Percentiles rank a stretch among this genome's conserved stretches.
These are phyloP conservation scores for Caenorhabditis drosophilae DNA, from an alignment of 2,888 invertebrate genomes.

Conservation along the genomic window DNA sequence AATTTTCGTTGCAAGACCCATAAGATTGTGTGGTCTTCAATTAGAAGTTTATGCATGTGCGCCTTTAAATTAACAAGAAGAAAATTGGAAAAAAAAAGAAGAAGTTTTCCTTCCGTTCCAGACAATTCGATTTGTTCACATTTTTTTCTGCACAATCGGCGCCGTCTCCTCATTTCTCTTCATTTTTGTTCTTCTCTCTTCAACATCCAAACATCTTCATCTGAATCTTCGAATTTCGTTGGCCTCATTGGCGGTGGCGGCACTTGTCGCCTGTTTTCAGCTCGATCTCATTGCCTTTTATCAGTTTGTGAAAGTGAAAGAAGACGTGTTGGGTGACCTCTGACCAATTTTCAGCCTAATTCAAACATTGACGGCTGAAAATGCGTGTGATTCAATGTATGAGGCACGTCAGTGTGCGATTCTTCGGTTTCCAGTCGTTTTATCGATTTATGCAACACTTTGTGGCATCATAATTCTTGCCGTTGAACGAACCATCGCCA, in stretches of 20 bases:
- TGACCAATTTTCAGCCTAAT: constrained; percentile 21
- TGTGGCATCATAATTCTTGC: constrained; percentile 48
- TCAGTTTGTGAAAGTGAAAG: constrained; percentile 29
- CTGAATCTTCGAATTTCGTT: constrained; percentile 49
- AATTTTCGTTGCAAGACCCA: too few relatives aligned
- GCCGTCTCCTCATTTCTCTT: constrained; percentile 42
- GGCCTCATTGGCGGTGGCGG: constrained; percentile 41
- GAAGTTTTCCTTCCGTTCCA: constrained; percentile 24
- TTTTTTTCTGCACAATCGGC: constrained; percentile 42
- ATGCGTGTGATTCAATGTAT: constrained; percentile 37
- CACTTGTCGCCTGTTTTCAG: constrained; percentile 46
- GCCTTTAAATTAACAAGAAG: too few relatives aligned
- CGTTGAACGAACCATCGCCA: constrained; percentile 49
- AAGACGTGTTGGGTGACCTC: neutral
- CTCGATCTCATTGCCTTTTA: constrained; percentile 44
- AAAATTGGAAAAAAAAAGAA: too few relatives aligned
- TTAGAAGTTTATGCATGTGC: too few relatives aligned
- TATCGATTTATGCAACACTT: constrained; percentile 50
- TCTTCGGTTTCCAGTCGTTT: constrained; percentile 42
- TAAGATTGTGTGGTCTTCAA: too few relatives aligned
- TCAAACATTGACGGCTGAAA: constrained; percentile 23
- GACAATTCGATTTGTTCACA: constrained; percentile 47
- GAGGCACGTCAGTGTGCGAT: constrained; percentile 34
- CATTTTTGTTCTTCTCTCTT: constrained; percentile 43
- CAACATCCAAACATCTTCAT: constrained; percentile 43